Conservation (phyloP, 2,888 invertebrate genomes). For the Bombyx huttoni region DNA sequence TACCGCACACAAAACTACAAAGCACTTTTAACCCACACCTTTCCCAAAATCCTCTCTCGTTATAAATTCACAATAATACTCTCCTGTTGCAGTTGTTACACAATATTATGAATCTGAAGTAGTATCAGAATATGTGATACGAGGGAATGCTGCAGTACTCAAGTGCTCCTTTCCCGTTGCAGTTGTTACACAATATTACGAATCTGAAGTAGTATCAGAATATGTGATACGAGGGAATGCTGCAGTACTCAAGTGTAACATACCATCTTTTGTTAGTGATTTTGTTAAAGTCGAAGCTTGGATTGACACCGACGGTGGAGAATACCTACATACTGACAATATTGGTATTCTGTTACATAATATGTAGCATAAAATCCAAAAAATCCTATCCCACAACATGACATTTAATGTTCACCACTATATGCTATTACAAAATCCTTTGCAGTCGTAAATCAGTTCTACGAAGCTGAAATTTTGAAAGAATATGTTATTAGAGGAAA, state of each 20-base stretch:
- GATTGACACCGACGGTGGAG: constrained; percentile 77
- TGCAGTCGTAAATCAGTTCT: constrained; percentile 85
- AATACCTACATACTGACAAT: constrained; percentile 78
- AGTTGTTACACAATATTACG: constrained; percentile 92
- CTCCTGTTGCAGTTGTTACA: constrained; percentile 79
- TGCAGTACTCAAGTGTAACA: constrained; percentile 89
- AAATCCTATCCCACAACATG: constrained; percentile 7
- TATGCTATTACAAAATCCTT: constrained; percentile 11
- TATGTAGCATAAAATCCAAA: constrained; percentile 4
- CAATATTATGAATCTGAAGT: constrained; percentile 92
- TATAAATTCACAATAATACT: background rate
- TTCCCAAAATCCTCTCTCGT: constrained; percentile 1
- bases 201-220: constrained; percentile 90
- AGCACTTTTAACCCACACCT: constrained; percentile 2
- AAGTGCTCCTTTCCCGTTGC: constrained; percentile 39
- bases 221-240: constrained; percentile 91
- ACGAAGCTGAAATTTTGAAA: constrained; percentile 89
- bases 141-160: constrained; percentile 89
- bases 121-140: constrained; percentile 90
- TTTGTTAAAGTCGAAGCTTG: constrained; percentile 92
- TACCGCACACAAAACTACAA: constrained; percentile 18
- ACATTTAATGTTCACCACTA: constrained; percentile 5
- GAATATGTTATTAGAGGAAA: constrained; percentile 93
- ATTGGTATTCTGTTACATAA: constrained; percentile 74
- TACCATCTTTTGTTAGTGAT: constrained; percentile 91